Percentiles rank a stretch among this genome's conserved stretches.
Evolutionary conservation across 2,113 vertebrate genomes (phyloP).

Genomic region (Chelonoidis abingdonii): DNA sequence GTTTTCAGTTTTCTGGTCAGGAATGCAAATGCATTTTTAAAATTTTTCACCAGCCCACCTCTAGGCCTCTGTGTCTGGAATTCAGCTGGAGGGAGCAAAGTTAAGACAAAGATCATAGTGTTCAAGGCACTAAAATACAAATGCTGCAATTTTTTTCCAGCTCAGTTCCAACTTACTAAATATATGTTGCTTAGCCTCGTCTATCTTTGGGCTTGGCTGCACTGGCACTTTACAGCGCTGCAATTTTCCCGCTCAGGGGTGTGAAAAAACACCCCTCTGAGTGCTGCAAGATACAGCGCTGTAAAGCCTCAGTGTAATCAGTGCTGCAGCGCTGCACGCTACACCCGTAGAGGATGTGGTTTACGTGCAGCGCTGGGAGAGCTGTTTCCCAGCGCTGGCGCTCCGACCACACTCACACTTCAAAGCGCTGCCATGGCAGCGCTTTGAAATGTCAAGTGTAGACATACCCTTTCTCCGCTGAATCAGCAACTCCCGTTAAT

Average conservation of each 20-base stretch:
- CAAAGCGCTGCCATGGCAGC: no score
- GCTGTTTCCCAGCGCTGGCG: no score
- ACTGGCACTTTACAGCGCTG: no score
- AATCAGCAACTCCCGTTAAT: constrained; percentile 38
- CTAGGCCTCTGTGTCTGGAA: not conserved
- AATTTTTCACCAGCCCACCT: not conserved
- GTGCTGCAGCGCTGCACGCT: no score
- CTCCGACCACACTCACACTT: no score
- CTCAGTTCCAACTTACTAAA: not conserved
- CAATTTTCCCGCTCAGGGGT: no score
- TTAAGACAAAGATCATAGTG: not conserved
- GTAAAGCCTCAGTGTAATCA: no score
- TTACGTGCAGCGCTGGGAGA: no score
- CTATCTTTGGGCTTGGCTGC: not conserved
- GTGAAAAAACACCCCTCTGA: no score
- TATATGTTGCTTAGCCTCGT: not conserved
- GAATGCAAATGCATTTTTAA: not conserved
- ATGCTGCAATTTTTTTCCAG: not conserved
- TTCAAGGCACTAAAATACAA: not conserved
- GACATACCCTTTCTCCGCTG: not conserved
- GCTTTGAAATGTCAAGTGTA: no score
- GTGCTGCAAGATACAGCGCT: no score
- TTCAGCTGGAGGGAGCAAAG: constrained; percentile 4
- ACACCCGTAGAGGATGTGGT: no score
- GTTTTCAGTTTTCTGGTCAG: not conserved